Base-by-base conservation (phyloP, 2,888 invertebrate species). In the Idaea aversata region DNA sequence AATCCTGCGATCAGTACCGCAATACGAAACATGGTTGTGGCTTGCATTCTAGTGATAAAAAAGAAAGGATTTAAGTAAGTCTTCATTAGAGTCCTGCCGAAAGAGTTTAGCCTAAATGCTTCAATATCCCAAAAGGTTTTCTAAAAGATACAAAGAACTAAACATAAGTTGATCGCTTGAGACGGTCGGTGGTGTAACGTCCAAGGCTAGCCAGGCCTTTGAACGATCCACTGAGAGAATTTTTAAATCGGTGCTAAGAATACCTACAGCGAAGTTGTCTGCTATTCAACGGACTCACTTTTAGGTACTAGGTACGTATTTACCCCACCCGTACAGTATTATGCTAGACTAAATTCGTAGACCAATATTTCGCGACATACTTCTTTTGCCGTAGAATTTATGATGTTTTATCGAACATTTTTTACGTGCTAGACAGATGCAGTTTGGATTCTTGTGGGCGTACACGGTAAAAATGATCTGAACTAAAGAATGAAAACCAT, bases 1-100 rank as follows among this genome's bases (percentile, higher is more conserved):
- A 86, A 68, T 67, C 78, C 79, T 65, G 75, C 77, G 35, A 81
- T 60, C 34, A 79, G 65, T 34, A 75, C 62, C 57, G 67, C n/a
- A 34, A 73, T 63, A 60, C 66, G 64, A 15, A 72, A 72, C 86
- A 85, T 85, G 59, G 63, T 73, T 61, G 58, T 61, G 61, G 34
- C 67, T 67, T 67, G 62, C n/a, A 59, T 67, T 69, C 72, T 74
- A 65, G 15, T 15, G 38, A 71, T 25, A 25, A 25, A 25, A 25
- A 25, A 25, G 25, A 25, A 25, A 25, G 25, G 25, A 25, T 25
- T 25, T 25, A 25, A 25, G 2, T 25, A 25, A 25, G 25, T 25
- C 1, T 25, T 38, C 38, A 38, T 38, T 38, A 38, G 38, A 10
- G 7, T 38, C 38, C 38, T 5, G 38, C 6, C 10, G 7, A 13